These are phyloP conservation scores for Babyrousa celebensis DNA, from an alignment of 2,797 vertebrate species.

Conservation along the genomic window DNA sequence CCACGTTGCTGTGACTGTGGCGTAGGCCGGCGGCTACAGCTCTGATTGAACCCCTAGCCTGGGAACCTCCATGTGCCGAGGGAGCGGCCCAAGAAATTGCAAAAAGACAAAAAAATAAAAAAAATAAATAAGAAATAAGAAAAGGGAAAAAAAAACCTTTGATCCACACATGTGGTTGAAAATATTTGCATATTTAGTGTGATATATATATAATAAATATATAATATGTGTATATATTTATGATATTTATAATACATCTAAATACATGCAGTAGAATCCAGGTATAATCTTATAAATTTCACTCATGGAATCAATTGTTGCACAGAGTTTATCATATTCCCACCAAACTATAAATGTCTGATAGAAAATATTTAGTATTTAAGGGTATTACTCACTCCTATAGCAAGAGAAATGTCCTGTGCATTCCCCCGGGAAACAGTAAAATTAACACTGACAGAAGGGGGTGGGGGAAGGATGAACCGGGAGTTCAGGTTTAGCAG, in stretches of 20 bases:
- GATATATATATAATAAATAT: background rate
- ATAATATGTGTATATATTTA: too few species aligned
- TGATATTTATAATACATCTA: background rate
- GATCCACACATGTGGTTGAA: background rate
- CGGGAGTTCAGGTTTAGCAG: too few species aligned
- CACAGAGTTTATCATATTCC: background rate
- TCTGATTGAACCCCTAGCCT: too few species aligned
- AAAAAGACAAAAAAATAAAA: too few species aligned
- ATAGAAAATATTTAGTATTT: background rate
- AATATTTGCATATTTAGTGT: background rate
- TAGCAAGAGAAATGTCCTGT: background rate
- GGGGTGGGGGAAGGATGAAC: too few species aligned
- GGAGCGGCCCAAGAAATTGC: too few species aligned
- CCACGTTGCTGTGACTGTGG: too few species aligned
- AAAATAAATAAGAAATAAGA: too few species aligned
- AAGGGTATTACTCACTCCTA: background rate
- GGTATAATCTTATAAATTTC: slow-evolving; percentile 25
- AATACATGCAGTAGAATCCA: background rate
- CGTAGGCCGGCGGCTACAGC: too few species aligned
- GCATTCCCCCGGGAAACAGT: slow-evolving; percentile 26
- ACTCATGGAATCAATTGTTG: slow-evolving; percentile 5
- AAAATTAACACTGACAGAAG: slow-evolving; percentile 32
- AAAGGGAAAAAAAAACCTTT: background rate
- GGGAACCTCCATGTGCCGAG: too few species aligned
- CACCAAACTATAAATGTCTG: background rate